Evolutionary conservation across 1,140 invertebrate genomes (phyloP).

Genomic region (Gyrodactylus bullatarudis): DNA sequence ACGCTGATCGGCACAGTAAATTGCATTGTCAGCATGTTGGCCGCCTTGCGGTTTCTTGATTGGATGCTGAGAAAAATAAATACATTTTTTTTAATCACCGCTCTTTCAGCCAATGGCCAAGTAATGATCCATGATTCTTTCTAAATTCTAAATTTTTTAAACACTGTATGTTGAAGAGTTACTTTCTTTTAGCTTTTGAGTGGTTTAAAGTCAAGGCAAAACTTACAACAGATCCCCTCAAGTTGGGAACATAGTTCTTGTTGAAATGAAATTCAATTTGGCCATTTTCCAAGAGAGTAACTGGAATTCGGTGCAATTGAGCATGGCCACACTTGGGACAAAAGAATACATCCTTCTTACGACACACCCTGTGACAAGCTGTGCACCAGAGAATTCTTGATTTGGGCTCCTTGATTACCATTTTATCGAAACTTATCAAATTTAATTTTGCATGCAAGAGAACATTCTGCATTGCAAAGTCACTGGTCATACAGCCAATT

Average conservation of each 20-base stretch:
- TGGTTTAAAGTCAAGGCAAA: too few relatives aligned
- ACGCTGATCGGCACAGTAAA: slow-evolving; percentile 3
- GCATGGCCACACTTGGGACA: slow-evolving; percentile 1
- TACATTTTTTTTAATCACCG: too few relatives aligned
- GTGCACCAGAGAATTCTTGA: not conserved
- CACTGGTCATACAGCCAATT: not conserved
- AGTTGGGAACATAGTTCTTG: not conserved
- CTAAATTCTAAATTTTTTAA: too few relatives aligned
- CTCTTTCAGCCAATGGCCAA: too few relatives aligned
- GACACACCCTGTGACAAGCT: not conserved
- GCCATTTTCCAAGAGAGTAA: not conserved
- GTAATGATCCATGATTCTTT: too few relatives aligned
- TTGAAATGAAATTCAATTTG: not conserved
- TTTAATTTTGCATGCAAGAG: not conserved
- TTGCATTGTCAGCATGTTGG: not conserved
- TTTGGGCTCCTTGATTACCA: slow-evolving; percentile 1
- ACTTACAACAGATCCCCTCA: not conserved
- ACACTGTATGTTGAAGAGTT: too few relatives aligned
- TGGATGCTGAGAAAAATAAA: not conserved
- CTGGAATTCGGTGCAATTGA: not conserved
- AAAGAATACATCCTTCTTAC: not conserved
- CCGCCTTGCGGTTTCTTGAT: not conserved
- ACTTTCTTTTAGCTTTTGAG: too few relatives aligned
- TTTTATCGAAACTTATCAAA: not conserved
- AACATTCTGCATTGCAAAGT: slow-evolving; percentile 5